Conservation (phyloP, 2,888 invertebrate species). For the Cheilosia impressa region DNA sequence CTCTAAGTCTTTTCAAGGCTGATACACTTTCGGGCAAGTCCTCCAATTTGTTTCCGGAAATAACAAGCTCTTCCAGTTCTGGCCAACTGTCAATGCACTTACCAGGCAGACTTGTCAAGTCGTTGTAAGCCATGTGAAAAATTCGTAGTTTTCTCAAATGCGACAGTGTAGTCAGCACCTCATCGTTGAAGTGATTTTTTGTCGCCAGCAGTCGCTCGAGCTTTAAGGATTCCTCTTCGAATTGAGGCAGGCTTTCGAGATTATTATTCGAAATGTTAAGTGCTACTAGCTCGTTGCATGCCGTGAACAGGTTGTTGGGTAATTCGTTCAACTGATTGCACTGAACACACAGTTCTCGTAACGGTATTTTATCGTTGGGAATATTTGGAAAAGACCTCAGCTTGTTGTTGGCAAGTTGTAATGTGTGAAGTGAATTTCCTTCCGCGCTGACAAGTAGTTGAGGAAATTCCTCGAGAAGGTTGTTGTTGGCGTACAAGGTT, state of each 20-base stretch:
- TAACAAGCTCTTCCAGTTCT: constrained; percentile 91
- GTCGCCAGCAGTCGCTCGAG: constrained; percentile 89
- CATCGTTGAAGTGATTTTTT: constrained; percentile 90
- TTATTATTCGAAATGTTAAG: constrained; percentile 92
- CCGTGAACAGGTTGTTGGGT: constrained; percentile 91
- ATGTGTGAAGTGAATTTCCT: constrained; percentile 88
- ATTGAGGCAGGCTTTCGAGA: constrained; percentile 88
- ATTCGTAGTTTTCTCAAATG: constrained; percentile 87
- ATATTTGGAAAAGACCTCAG: constrained; percentile 89
- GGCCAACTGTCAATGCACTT: constrained; percentile 90
- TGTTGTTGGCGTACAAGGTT: constrained; percentile 90
- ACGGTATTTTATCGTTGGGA: constrained; percentile 86
- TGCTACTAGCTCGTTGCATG: constrained; percentile 87
- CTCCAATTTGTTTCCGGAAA: constrained; percentile 92
- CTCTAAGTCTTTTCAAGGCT: constrained; percentile 88
- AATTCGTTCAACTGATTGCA: constrained; percentile 90
- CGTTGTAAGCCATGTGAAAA: constrained; percentile 92
- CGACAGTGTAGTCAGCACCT: constrained; percentile 87
- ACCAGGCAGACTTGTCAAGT: constrained; percentile 89
- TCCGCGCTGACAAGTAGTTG: constrained; percentile 90
- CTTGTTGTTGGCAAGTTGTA: constrained; percentile 91
- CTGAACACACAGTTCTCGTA: constrained; percentile 90
- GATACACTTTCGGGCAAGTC: constrained; percentile 91
- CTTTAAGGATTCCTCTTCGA: constrained; percentile 86
- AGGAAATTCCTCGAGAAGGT: constrained; percentile 88